Percentiles rank a stretch among this genome's conserved stretches.
Conservation (phyloP, 2,888 invertebrate species). For the Alitta virens region DNA sequence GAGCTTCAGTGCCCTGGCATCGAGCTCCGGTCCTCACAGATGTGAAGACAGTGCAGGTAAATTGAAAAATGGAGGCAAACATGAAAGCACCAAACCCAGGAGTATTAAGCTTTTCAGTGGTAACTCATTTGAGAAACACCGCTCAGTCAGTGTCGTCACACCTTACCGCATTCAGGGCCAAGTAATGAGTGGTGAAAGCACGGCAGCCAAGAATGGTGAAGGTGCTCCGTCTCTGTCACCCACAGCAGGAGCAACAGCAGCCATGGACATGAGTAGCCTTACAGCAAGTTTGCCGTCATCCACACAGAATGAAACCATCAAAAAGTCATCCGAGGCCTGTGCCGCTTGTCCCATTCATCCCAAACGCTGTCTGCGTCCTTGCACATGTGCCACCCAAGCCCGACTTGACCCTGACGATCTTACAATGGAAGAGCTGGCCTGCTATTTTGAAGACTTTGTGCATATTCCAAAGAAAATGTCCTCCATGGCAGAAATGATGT, state of each 20-base stretch:
- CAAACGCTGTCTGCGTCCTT: conserved; percentile 5
- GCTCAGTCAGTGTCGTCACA: not conserved
- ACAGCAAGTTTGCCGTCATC: not conserved
- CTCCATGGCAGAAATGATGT: conserved; percentile 98
- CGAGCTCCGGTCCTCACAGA: not conserved
- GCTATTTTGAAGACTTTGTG: conserved; percentile 92
- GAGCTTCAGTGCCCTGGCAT: not conserved
- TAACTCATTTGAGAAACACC: not conserved
- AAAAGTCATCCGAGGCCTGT: not conserved
- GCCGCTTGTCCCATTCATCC: conserved; percentile 16
- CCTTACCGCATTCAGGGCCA: not conserved
- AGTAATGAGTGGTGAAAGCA: not conserved
- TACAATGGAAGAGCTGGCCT: conserved; percentile 89
- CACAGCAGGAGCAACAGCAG: not conserved
- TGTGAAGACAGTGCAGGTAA: not conserved
- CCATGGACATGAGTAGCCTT: not conserved
- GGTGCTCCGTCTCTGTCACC: not conserved
- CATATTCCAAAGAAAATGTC: conserved; percentile 98
- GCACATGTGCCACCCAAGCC: conserved; percentile 76
- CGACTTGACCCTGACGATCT: conserved; percentile 68
- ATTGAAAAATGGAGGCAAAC: not conserved
- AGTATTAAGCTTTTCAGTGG: not conserved
- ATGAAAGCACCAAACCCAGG: not conserved
- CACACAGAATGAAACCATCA: not conserved
- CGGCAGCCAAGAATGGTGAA: not conserved